Evolutionary conservation across 2,797 vertebrate species (phyloP).

Genomic region (Clamator glandarius): DNA sequence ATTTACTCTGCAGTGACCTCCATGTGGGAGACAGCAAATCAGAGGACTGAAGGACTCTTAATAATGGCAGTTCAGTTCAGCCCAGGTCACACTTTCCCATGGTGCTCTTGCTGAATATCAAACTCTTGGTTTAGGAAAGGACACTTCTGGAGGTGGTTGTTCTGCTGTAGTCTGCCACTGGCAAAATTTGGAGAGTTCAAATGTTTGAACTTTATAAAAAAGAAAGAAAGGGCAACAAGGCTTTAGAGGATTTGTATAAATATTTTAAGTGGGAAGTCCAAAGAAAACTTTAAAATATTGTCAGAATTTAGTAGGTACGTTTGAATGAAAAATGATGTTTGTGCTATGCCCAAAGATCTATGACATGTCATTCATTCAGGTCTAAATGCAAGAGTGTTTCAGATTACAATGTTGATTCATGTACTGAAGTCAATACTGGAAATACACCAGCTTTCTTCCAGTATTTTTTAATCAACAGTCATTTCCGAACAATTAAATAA

Average conservation of each 20-base stretch:
- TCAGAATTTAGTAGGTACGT: not conserved
- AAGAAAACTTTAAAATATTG: not conserved
- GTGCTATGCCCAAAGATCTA: not conserved
- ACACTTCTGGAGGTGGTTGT: not conserved
- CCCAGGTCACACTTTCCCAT: not conserved
- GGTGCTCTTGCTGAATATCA: not conserved
- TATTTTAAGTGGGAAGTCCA: not conserved
- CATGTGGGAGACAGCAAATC: not conserved
- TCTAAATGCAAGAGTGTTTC: not conserved
- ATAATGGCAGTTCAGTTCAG: not conserved
- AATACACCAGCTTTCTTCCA: not conserved
- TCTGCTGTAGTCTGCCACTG: not conserved
- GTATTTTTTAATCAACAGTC: not conserved
- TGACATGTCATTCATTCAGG: not conserved
- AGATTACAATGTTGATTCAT: not conserved
- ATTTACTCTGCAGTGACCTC: not conserved
- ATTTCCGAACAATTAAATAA: slow-evolving; percentile 60
- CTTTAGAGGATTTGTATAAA: not conserved
- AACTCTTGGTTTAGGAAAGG: not conserved
- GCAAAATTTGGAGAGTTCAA: not conserved
- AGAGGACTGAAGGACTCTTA: not conserved
- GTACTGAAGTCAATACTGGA: not conserved
- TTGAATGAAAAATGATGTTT: not conserved
- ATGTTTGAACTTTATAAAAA: not conserved
- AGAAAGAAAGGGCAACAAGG: not conserved